Base-by-base conservation (phyloP, 2,888 invertebrate genomes). In the Trichopria drosophilae region DNA sequence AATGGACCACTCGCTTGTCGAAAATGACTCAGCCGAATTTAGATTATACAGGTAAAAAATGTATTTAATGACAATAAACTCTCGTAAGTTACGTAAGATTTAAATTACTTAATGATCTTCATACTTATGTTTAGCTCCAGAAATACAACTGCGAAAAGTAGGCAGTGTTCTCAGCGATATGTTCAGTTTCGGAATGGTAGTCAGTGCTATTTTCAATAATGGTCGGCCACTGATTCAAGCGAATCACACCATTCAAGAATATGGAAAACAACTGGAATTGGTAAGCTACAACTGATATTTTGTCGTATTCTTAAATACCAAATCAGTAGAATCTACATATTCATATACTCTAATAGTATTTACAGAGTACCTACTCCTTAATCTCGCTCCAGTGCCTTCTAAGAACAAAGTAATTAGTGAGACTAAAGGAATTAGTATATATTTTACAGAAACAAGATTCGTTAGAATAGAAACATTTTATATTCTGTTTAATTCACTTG, bases 21-120 rank as follows among this genome's bases (percentile, higher is more conserved):
- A 93, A 92, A 78, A 87, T 93, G 82, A 87, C 89, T 5, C 98
- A 99, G 76, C 95, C 97, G 0, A 90, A 93, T 78, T 82, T 98
- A 56, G 96, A 98, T 77, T 98, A 86, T 71, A 83, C 85, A 67
- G 90, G 93, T 93, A 80, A 82, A 80, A 65, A 47, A 41, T 29
- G 35, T 39, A 32, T 39, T 15, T 12, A 22, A 15, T 22, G 24
- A 22, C 22, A 13, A 15, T 6, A 29, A 47, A 35, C 5, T 22
- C 15, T 41, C 10, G 20, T 32, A 24, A 31, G 23, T 32, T 28
- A 28, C n/a, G 16, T 9, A 35, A 35, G 2, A 19, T 34, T 15
- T 6, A 10, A n/a, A 9, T 10, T 26, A 10, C 9, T 9, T 13
- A 10, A 29, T 42, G 10, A 32, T 13, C 1, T 6, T 3, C 7